Percentiles rank a stretch among this genome's conserved stretches.
phyloP scores from a whole-genome alignment of 2,888 invertebrate genomes.

The Catotricha subobsoleta region DNA sequence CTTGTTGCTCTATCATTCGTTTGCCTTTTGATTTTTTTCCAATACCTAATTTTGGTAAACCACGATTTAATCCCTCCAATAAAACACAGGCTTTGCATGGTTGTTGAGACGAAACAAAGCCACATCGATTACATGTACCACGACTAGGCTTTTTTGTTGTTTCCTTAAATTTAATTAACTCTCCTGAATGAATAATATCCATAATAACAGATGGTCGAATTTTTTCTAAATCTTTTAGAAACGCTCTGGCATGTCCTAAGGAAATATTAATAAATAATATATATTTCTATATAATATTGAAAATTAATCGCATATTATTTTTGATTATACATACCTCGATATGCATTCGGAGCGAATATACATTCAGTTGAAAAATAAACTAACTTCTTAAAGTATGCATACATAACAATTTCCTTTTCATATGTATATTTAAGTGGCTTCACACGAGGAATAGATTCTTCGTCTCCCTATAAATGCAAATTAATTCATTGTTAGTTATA shows the following conservation, averaged over 20 bases:
- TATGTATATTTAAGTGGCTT: conserved; percentile 96
- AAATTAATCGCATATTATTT: too few relatives aligned
- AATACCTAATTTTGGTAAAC: conserved; percentile 76
- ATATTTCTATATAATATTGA: too few relatives aligned
- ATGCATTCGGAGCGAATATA: conserved; percentile 95
- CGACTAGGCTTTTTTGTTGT: conserved; percentile 64
- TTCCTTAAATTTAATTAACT: conserved; percentile 67
- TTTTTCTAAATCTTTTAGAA: conserved; percentile 91
- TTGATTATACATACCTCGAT: too few relatives aligned
- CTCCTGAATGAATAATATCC: conserved; percentile 85
- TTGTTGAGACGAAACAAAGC: conserved; percentile 79
- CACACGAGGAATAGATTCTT: conserved; percentile 73
- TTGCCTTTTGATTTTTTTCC: conserved; percentile 72
- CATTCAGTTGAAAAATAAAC: conserved; percentile 99
- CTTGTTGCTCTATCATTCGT: conserved; percentile 40
- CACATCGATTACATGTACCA: conserved; percentile 66
- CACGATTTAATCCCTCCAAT: conserved; percentile 87
- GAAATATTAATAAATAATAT: too few relatives aligned
- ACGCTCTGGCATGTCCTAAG: too few relatives aligned
- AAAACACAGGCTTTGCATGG: conserved; percentile 94
- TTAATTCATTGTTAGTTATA: neutral
- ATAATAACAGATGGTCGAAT: conserved; percentile 80
- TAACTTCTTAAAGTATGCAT: conserved; percentile 89
- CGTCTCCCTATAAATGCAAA: conserved; percentile 24
- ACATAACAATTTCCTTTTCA: conserved; percentile 99